These are phyloP conservation scores for Amphipoea oculea DNA, from an alignment of 2,888 invertebrate genomes.

Conservation along the genomic window DNA sequence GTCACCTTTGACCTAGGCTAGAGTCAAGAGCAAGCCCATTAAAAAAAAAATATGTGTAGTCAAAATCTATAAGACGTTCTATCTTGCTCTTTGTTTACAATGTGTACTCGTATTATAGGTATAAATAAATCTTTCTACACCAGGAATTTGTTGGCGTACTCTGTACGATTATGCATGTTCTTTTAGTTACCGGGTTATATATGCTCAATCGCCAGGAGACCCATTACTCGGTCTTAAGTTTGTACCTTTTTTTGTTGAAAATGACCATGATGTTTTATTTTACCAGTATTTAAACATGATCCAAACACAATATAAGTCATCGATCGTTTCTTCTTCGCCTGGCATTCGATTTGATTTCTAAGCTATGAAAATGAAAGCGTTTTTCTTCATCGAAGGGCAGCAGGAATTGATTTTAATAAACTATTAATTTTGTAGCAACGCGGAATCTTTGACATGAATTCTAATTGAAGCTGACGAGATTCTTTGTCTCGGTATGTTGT, in stretches of 20 bases:
- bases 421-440: conserved; percentile 64
- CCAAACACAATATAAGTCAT: conserved; percentile 20
- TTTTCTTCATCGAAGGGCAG: conserved; percentile 30
- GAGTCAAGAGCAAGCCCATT: no score
- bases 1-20: no score
- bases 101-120: conserved; percentile 9
- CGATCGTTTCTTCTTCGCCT: conserved; percentile 25
- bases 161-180: conserved; percentile 12
- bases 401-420: conserved; percentile 40
- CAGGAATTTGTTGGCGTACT: no score
- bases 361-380: conserved; percentile 11
- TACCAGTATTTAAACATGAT: conserved; percentile 23
- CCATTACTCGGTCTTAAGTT: background rate
- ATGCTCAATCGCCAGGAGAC: background rate
- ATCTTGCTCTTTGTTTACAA: conserved; percentile 25
- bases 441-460: conserved; percentile 69
- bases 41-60: background rate
- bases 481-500: conserved; percentile 61
- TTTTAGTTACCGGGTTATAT: background rate
- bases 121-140: conserved; percentile 17
- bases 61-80: conserved; percentile 4
- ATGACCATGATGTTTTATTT: conserved; percentile 4
- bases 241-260: conserved; percentile 26
- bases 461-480: conserved; percentile 59
- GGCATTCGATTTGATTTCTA: background rate